Conservation (phyloP, 1,140 invertebrate species). For the Drosophila persimilis region DNA sequence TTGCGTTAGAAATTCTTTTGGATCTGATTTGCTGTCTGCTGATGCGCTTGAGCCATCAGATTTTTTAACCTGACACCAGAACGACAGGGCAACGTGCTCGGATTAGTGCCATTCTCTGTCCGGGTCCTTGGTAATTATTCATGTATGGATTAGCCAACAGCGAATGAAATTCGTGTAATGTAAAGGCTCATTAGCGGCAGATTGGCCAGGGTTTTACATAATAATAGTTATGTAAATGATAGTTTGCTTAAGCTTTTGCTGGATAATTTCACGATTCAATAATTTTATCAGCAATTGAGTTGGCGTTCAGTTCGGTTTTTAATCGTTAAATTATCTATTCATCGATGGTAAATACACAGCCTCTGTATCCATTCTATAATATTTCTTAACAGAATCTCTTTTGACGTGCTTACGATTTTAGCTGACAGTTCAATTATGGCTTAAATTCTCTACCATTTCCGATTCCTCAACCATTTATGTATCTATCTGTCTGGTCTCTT, state of each 20-base stretch:
- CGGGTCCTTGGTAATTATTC: conserved; percentile 41
- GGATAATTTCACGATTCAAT: conserved; percentile 1
- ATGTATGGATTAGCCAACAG: conserved; percentile 46
- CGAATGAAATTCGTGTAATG: conserved; percentile 44
- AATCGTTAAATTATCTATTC: too few relatives aligned
- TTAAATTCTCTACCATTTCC: too few relatives aligned
- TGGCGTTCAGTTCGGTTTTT: too few relatives aligned
- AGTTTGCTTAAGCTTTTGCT: conserved; percentile 1
- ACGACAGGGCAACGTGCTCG: conserved; percentile 30
- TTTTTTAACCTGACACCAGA: conserved; percentile 36
- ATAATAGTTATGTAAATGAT: conserved; percentile 37
- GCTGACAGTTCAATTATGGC: not conserved
- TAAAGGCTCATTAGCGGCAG: conserved; percentile 46
- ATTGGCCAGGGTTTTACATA: conserved; percentile 40
- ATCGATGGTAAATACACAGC: too few relatives aligned
- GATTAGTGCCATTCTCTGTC: conserved; percentile 20
- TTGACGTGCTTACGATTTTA: not conserved
- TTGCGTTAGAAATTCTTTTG: conserved; percentile 1
- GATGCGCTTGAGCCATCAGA: conserved; percentile 19
- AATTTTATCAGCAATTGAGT: too few relatives aligned
- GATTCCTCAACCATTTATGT: too few relatives aligned
- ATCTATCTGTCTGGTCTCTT: not conserved
- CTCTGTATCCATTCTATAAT: too few relatives aligned
- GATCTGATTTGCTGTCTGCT: conserved; percentile 37
- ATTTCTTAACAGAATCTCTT: too few relatives aligned